Conservation (phyloP, 2,888 invertebrate species). For the Drosophila mimica region DNA sequence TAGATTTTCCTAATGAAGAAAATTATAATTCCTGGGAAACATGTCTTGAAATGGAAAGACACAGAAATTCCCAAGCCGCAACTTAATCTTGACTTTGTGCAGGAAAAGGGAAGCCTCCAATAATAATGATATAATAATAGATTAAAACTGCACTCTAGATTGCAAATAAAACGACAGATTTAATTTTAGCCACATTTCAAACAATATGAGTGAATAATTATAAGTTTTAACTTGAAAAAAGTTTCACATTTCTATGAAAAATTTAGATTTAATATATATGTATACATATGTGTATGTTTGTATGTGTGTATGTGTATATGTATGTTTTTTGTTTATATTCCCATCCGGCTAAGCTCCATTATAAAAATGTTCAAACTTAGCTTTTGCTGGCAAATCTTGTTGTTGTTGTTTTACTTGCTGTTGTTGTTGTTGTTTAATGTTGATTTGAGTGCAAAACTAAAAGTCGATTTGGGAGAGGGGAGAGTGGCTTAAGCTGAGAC, state of each 20-base stretch:
- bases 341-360: background rate
- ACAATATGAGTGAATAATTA: background rate
- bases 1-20: too few species aligned
- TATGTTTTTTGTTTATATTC: background rate
- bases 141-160: background rate
- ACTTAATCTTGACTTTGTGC: too few species aligned
- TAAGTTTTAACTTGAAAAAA: background rate
- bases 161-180: fast-evolving
- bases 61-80: too few species aligned
- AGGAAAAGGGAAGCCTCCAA: too few species aligned
- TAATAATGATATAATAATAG: background rate
- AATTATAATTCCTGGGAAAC: too few species aligned
- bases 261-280: background rate
- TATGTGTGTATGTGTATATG: too few species aligned
- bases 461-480: too few species aligned
- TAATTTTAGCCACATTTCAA: background rate
- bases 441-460: background rate
- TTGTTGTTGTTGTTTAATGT: background rate
- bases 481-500: constrained; percentile 8
- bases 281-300: fast-evolving
- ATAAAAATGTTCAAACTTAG: background rate
- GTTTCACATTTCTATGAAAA: background rate
- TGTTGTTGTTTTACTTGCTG: background rate
- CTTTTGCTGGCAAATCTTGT: background rate
- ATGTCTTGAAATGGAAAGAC: too few species aligned